These are phyloP conservation scores for Ceratina australensis DNA, from an alignment of 1,140 invertebrate species.

Conservation along the genomic window DNA sequence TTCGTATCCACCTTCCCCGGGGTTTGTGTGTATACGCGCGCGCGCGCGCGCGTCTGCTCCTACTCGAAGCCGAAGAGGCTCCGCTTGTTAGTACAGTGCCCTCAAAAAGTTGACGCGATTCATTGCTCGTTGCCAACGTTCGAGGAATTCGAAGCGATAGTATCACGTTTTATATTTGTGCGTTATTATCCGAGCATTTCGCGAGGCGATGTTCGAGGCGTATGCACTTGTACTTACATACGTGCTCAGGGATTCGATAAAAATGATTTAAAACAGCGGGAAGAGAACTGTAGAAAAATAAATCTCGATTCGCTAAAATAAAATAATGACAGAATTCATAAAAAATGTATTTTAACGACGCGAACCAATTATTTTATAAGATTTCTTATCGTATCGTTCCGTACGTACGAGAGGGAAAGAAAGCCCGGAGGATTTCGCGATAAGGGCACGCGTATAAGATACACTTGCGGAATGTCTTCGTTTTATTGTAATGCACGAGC, in stretches of 20 bases:
- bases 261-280: too few species aligned
- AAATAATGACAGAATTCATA: too few species aligned
- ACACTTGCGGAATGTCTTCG: not conserved
- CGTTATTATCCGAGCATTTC: slow-evolving; percentile 18
- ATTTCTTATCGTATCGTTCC: too few species aligned
- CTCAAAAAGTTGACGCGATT: slow-evolving; percentile 32
- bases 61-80: slow-evolving; percentile 32
- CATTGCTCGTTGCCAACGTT: not conserved
- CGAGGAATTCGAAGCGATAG: not conserved
- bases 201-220: not conserved
- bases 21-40: not conserved
- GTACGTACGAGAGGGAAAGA: too few species aligned
- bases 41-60: not conserved
- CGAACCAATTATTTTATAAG: too few species aligned
- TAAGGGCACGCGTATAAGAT: not conserved
- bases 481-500: not conserved
- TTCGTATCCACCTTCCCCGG: too few species aligned
- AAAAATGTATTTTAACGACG: too few species aligned
- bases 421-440: not conserved
- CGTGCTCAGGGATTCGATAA: too few species aligned
- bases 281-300: too few species aligned
- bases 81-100: slow-evolving; percentile 45
- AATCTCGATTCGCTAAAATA: too few species aligned
- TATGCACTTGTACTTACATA: too few species aligned
- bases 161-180: slow-evolving; percentile 27